Conservation (phyloP, 2,888 invertebrate species). For the Anthoptus insignis region DNA sequence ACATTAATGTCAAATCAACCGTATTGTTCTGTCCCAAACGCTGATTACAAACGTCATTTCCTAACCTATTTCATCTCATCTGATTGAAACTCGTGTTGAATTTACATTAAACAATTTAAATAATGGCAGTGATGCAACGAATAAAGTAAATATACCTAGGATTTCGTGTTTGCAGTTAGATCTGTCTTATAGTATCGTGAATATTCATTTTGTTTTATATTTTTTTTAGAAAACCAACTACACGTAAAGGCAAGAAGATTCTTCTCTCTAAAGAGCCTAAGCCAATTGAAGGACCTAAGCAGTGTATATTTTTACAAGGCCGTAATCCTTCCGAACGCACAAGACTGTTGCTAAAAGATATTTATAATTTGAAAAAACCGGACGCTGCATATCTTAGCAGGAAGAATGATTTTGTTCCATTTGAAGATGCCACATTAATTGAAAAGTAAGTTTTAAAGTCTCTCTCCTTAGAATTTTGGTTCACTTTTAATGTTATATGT, state of each 20-base stretch:
- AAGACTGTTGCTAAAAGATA: slow-evolving; percentile 93
- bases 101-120: slow-evolving; percentile 19
- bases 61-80: not conserved
- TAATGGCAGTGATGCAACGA: slow-evolving; percentile 77
- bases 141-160: slow-evolving; percentile 61
- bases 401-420: slow-evolving; percentile 97
- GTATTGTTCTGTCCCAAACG: too few species aligned
- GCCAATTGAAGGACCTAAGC: slow-evolving; percentile 95
- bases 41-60: not conserved
- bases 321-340: slow-evolving; percentile 92
- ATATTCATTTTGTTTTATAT: not conserved
- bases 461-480: too few species aligned
- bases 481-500: too few species aligned
- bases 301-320: slow-evolving; percentile 94
- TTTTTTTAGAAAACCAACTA: slow-evolving; percentile 93
- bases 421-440: slow-evolving; percentile 95
- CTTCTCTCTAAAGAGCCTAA: slow-evolving; percentile 95
- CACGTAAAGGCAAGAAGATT: slow-evolving; percentile 95
- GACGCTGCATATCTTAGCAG: slow-evolving; percentile 91
- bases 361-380: slow-evolving; percentile 96
- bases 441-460: slow-evolving; percentile 89
- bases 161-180: not conserved
- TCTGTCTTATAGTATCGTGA: not conserved
- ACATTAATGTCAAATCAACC: too few species aligned
- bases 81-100: not conserved